Evolutionary conservation across 2,888 invertebrate species (phyloP), one percentile per base, ranked within the genome.

Genomic region (Periphyllus acericola): DNA sequence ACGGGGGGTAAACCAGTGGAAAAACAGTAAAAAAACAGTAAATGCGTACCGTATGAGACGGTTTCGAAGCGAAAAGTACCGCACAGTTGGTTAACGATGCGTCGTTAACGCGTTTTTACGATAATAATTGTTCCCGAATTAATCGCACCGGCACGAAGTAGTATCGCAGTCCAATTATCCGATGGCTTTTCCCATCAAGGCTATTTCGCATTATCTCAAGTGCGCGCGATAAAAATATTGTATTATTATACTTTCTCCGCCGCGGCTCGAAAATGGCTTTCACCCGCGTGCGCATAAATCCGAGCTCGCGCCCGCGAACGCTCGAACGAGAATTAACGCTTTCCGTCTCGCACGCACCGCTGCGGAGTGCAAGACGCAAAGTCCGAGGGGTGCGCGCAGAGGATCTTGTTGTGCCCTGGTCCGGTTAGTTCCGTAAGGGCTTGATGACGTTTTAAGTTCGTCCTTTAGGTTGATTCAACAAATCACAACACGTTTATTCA

Each of bases 201-300:
- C 55, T 78, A 19, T 78, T 32, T 76, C 68, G 11, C n/a, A n/a
- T n/a, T 68, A 68, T 60, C 68, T n/a, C n/a, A 68, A n/a, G n/a
- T 68, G 9, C 25, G 21, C 25, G 8, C 9, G 25, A 2, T 1
- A 17, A 1, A 6, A 40, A 46, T 14, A 46, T 46, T 14, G 14
- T 46, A 46, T 46, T 46, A 46, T 46, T 9, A n/a, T 68, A 78
- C 78, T 78, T 78, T 78, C 78, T 78, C 78, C 78, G 76, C 29
- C n/a, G 68, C 68, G 78, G n/a, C n/a, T 55, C 78, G 32, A 32
- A 55, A 55, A 78, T 78, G 78, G 78, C 78, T 78, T 78, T 78
- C 78, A 78, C 78, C 32, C 21, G 4, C 8, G 29, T 55, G 78
- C 32, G 29, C 32, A 71, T 32, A 52, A 55, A 55, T 55, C 60